A percentile compares a stretch with the other conserved stretches of the same genome.
Conservation (phyloP, 2,797 vertebrate species). For the Bradypus variegatus region DNA sequence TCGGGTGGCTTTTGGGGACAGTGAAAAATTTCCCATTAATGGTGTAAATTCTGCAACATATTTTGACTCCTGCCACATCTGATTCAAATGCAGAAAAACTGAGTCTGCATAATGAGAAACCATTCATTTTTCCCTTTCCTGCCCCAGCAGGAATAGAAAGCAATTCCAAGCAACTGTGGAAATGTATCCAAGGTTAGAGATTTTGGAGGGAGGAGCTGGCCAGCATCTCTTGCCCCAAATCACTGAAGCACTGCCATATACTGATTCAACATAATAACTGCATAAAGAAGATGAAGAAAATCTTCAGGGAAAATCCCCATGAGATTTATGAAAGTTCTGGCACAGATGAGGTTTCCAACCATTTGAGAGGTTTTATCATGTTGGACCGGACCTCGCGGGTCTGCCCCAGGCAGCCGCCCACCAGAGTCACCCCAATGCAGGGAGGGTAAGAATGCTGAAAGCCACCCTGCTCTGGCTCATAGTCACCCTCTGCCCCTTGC, state of each 20-base stretch:
- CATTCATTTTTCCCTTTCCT: conserved; percentile 42
- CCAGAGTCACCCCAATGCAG: not conserved
- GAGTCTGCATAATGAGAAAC: not conserved
- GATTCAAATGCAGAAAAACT: conserved; percentile 31
- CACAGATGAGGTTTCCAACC: not conserved
- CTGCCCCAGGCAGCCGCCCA: not conserved
- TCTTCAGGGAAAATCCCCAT: not conserved
- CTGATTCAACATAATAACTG: conserved; percentile 21
- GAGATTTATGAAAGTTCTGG: not conserved
- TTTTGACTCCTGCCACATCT: conserved; percentile 27
- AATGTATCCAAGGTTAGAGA: conserved; percentile 45
- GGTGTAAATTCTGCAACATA: conserved; percentile 27
- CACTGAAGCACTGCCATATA: conserved; percentile 38
- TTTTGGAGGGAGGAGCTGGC: not conserved
- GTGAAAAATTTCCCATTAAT: conserved; percentile 33
- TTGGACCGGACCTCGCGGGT: not conserved
- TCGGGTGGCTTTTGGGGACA: not conserved
- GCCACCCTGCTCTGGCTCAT: not conserved
- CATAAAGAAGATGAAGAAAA: not conserved
- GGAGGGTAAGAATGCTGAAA: not conserved
- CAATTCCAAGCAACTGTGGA: conserved; percentile 31
- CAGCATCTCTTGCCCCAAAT: conserved; percentile 41
- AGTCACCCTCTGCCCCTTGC: not conserved
- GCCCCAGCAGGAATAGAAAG: conserved; percentile 31
- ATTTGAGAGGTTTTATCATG: not conserved